A percentile compares a stretch with the other conserved stretches of the same genome.
These are phyloP conservation scores for Mesodorylaimus sp. DNA, from an alignment of 2,888 invertebrate species.

Conservation along the genomic window DNA sequence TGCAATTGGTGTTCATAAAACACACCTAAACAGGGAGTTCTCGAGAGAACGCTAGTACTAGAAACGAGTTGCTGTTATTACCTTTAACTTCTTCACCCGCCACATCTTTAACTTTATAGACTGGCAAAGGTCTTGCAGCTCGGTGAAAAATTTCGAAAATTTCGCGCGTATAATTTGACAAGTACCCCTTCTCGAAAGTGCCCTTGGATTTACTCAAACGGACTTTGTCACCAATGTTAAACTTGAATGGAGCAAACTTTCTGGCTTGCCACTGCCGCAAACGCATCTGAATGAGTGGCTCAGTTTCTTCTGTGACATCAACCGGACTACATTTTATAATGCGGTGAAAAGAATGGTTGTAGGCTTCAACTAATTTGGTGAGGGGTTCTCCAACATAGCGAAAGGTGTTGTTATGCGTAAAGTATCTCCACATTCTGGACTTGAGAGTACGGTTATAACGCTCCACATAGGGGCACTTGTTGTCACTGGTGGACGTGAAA, in stretches of 20 bases:
- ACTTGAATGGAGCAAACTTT: background rate
- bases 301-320: background rate
- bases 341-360: background rate
- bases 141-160: background rate
- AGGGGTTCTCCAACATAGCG: background rate
- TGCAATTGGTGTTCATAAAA: conserved; percentile 4
- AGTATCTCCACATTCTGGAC: no score
- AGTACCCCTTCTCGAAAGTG: conserved; percentile 1
- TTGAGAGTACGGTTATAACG: no score
- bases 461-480: no score
- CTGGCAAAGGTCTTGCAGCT: background rate
- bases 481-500: no score
- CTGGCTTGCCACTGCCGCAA: background rate
- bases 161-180: conserved; percentile 2
- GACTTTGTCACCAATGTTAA: conserved; percentile 4
- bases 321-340: background rate
- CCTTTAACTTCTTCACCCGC: conserved; percentile 2
- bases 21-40: no score
- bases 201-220: background rate
- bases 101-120: conserved; percentile 2
- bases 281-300: background rate
- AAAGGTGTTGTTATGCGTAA: no score
- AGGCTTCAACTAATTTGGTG: background rate
- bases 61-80: no score
- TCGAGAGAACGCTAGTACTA: no score